These are phyloP conservation scores for Forbesichthys papilliferus DNA, from an alignment of 2,113 vertebrate genomes.

Conservation along the genomic window DNA sequence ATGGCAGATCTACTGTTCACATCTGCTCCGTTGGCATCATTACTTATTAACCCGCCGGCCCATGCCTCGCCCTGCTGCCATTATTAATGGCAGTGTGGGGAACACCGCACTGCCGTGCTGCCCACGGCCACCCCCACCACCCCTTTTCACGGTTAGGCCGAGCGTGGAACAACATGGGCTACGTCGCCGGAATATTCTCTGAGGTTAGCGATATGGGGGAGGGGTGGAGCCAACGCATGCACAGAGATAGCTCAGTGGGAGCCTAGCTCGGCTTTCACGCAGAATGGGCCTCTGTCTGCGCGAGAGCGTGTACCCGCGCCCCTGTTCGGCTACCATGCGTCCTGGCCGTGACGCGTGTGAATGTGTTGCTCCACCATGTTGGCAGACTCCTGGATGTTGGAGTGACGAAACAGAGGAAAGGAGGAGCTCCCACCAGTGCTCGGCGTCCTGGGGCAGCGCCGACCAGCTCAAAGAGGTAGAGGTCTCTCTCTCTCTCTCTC, in stretches of 20 bases:
- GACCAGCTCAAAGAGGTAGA: slow-evolving; percentile 90
- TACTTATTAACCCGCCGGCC: slow-evolving; percentile 4
- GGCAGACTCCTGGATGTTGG: slow-evolving; percentile 91
- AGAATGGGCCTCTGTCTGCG: background rate
- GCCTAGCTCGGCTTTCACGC: slow-evolving; percentile 1
- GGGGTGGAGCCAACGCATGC: background rate
- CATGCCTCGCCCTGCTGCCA: background rate
- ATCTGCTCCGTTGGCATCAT: slow-evolving; percentile 14
- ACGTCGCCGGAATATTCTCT: background rate
- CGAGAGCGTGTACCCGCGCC: background rate
- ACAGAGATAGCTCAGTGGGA: background rate
- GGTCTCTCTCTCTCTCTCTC: too few relatives aligned
- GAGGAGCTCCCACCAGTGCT: slow-evolving; percentile 84
- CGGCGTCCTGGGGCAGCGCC: slow-evolving; percentile 89
- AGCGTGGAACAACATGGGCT: background rate
- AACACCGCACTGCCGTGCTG: too few relatives aligned
- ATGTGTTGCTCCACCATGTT: slow-evolving; percentile 20
- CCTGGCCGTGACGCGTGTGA: background rate
- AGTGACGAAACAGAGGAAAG: slow-evolving; percentile 81
- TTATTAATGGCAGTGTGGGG: background rate
- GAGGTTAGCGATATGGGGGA: background rate
- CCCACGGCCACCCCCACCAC: too few relatives aligned
- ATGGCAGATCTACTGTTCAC: slow-evolving; percentile 12
- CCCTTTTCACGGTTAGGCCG: too few relatives aligned
- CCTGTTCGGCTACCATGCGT: background rate